Base-by-base conservation (phyloP, 2,797 vertebrate species). In the Novumbra hubbsi region DNA sequence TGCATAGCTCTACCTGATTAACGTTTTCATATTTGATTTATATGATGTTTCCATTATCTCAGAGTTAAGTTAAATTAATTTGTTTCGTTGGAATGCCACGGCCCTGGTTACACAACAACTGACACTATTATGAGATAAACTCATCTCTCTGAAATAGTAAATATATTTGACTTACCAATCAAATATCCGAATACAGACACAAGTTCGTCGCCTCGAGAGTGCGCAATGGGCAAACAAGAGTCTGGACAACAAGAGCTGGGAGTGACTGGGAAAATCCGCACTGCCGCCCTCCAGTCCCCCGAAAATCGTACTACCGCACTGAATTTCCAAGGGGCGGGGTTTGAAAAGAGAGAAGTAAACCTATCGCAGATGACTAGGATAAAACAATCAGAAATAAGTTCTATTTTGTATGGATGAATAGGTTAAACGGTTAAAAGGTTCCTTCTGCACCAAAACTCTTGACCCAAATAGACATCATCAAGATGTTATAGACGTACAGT, bases 251-350 rank as follows among this genome's bases (percentile, higher is more conserved):
- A 48, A 67, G 74, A 64, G 38, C 76, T 77, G 81, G 76, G 84
- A 83, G 84, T 78, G 84, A 83, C 79, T 78, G 74, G 45, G 15
- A 62, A 72, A 70, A 77, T 86, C 81, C 85, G 85, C 81, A 82
- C 85, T 76, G 75, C 73, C 76, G 80, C 70, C 72, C 74, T 68
- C 70, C 24, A 63, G 12, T 30, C 45, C 75, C 28, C 76, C n/a
- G 49, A 71, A 49, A 1, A 49, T 28, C 27, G 68, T 50, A 71
- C 73, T 83, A 73, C 79, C 78, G 84, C 82, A 81, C 82, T 27
- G 73, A 79, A 72, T 30, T 64, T 27, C 52, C 30, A 27, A 30
- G 71, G 80, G 82, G 80, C 77, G 80, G 82, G 73, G 74, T 63
- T 64, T 5, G 12, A 9, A 45, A 21, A 62, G 24, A 60, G 66